A percentile compares a stretch with the other conserved stretches of the same genome.
Evolutionary conservation across 2,113 vertebrate species (phyloP).

Genomic region (Solenodon paradoxus): DNA sequence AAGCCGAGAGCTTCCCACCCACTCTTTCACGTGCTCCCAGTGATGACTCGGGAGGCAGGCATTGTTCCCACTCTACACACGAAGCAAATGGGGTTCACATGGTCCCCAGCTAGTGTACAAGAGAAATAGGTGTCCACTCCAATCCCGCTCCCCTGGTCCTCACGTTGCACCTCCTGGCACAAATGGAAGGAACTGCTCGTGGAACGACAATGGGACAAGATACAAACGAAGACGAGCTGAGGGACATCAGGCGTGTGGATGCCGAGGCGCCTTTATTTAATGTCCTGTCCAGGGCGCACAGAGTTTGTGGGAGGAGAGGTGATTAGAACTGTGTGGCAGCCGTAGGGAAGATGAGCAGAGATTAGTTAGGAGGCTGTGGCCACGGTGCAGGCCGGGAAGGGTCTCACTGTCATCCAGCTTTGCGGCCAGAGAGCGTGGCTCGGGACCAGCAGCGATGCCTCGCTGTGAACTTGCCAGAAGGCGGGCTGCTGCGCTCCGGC

Average conservation of each 20-base stretch:
- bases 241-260: neutral
- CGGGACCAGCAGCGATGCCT: neutral
- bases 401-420: neutral
- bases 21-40: neutral
- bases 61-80: neutral
- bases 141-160: neutral
- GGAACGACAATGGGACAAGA: neutral
- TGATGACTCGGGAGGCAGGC: neutral
- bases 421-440: neutral
- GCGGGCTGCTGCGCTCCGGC: neutral
- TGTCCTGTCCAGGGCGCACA: neutral
- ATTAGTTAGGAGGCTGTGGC: neutral
- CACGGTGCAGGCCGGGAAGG: neutral
- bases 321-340: neutral
- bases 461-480: neutral
- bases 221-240: neutral
- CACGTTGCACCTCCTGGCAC: neutral
- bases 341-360: neutral
- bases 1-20: neutral
- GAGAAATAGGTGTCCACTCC: neutral
- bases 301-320: neutral
- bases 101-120: neutral
- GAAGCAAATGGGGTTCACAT: neutral
- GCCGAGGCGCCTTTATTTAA: neutral
- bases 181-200: neutral